Conservation (phyloP, 2,113 vertebrate species). For the Motacilla tschutschensis region DNA sequence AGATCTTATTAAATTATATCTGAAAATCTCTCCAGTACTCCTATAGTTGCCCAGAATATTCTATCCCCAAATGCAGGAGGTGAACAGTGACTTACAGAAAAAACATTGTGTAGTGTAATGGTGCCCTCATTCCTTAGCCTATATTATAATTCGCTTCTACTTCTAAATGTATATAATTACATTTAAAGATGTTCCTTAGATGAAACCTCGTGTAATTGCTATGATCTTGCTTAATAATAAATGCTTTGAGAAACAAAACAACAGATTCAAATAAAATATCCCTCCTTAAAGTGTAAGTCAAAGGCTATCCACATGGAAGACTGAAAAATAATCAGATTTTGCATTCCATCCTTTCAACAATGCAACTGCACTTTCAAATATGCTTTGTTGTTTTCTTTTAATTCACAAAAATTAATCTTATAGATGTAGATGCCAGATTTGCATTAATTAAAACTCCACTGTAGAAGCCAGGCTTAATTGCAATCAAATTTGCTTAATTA, state of each 20-base stretch:
- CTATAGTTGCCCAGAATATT: background rate
- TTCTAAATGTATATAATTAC: conserved; percentile 50
- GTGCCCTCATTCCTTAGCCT: conserved; percentile 40
- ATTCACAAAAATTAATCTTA: conserved; percentile 99
- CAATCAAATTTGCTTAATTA: conserved; percentile 99
- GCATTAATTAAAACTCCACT: conserved; percentile 99
- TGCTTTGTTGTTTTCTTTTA: conserved; percentile 99
- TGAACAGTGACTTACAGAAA: background rate
- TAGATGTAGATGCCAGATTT: conserved; percentile 99
- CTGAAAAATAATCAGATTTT: conserved; percentile 75
- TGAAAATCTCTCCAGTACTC: background rate
- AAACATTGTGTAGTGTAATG: background rate
- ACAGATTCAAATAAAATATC: conserved; percentile 66
- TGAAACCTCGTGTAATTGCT: conserved; percentile 50
- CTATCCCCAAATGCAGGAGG: background rate
- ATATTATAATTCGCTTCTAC: conserved; percentile 30
- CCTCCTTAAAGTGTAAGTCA: conserved; percentile 68
- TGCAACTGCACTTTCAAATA: conserved; percentile 92
- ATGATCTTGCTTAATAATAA: conserved; percentile 67
- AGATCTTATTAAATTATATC: background rate
- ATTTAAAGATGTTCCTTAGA: conserved; percentile 58
- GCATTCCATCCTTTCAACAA: conserved; percentile 85
- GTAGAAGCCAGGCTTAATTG: conserved; percentile 99
- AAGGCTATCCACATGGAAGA: conserved; percentile 70
- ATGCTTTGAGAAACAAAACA: conserved; percentile 65